Conservation (phyloP, 2,113 vertebrate species). For the Semicossyphus pulcher region DNA sequence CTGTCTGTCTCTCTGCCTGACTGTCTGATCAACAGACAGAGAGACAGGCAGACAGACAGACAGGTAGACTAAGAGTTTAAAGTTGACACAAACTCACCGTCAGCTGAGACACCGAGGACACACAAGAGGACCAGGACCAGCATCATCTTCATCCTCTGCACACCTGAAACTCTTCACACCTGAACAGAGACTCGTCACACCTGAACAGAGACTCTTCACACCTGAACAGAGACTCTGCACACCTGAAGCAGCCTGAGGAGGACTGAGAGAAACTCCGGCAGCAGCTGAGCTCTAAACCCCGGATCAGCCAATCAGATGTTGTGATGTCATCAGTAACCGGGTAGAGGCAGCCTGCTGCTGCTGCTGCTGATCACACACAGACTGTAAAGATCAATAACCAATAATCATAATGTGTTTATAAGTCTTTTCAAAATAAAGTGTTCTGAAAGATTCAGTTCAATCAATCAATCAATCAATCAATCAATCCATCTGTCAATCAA, state of each 20-base stretch:
- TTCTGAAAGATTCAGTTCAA: too few species aligned
- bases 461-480: too few species aligned
- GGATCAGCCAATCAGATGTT: constrained; percentile 29
- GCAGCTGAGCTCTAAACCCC: not conserved
- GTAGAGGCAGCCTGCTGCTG: not conserved
- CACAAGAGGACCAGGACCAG: constrained; percentile 29
- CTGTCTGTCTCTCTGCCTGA: too few species aligned
- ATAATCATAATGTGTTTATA: not conserved
- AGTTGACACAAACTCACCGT: constrained; percentile 2
- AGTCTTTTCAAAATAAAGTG: not conserved
- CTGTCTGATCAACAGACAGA: not conserved
- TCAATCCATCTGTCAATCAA: too few species aligned
- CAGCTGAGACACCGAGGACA: constrained; percentile 41
- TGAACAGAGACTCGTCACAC: too few species aligned
- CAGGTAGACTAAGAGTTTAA: too few species aligned
- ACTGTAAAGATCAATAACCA: not conserved
- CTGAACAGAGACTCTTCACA: too few species aligned
- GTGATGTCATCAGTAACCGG: constrained; percentile 23
- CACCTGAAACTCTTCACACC: too few species aligned
- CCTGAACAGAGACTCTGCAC: too few species aligned
- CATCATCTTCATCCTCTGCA: not conserved
- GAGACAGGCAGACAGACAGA: not conserved
- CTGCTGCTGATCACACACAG: constrained; percentile 3
- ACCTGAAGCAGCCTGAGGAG: not conserved
- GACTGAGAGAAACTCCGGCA: constrained; percentile 10